These are phyloP conservation scores for Pseudomyrmex pallidus DNA, from an alignment of 1,140 invertebrate species.

Conservation along the genomic window DNA sequence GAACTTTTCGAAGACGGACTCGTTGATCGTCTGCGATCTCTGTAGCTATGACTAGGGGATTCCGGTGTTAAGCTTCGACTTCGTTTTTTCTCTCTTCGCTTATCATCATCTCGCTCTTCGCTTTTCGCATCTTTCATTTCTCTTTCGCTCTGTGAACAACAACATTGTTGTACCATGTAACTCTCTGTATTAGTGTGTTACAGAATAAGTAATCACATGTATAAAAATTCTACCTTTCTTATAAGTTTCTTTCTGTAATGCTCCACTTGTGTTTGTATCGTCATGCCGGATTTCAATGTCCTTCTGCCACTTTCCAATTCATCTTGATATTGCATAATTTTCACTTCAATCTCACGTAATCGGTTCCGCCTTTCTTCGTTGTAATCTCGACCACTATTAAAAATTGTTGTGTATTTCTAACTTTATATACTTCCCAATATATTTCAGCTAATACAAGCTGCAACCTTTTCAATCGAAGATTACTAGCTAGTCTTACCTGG, in stretches of 20 bases:
- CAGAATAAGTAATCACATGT: neutral
- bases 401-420: slow-evolving; percentile 37
- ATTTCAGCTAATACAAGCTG: neutral
- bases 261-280: slow-evolving; percentile 93
- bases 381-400: slow-evolving; percentile 83
- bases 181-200: slow-evolving; percentile 14
- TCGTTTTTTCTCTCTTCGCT: slow-evolving; percentile 81
- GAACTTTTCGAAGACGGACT: slow-evolving; percentile 77
- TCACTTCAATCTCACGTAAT: slow-evolving; percentile 96
- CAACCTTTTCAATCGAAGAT: neutral
- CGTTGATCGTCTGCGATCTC: slow-evolving; percentile 80
- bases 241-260: slow-evolving; percentile 96
- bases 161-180: neutral
- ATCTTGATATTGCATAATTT: slow-evolving; percentile 98
- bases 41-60: slow-evolving; percentile 79
- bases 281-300: slow-evolving; percentile 91
- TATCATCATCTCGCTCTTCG: slow-evolving; percentile 82
- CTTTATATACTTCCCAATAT: neutral
- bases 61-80: slow-evolving; percentile 82
- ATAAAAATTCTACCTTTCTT: slow-evolving; percentile 87
- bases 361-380: slow-evolving; percentile 92
- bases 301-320: slow-evolving; percentile 95
- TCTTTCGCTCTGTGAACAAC: slow-evolving; percentile 77
- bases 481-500: slow-evolving; percentile 73
- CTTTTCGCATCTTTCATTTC: slow-evolving; percentile 82